Conservation (phyloP, 2,797 vertebrate genomes). For the Perodicticus potto region DNA sequence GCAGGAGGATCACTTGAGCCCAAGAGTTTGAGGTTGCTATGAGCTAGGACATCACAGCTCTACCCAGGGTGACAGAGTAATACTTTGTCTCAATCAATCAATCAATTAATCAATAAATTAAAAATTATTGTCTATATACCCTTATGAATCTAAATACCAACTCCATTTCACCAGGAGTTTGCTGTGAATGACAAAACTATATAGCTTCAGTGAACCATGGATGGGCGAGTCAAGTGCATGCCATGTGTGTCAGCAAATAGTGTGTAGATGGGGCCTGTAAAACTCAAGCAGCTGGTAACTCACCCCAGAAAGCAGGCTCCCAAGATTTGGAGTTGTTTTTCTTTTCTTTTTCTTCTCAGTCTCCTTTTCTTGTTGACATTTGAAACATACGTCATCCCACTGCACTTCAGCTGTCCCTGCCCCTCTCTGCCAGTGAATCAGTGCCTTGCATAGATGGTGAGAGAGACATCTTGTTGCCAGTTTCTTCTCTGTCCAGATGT, state of each 20-base stretch:
- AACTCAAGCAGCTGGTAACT: constrained; percentile 60
- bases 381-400: constrained; percentile 53
- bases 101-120: background rate
- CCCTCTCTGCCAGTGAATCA: background rate
- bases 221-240: constrained; percentile 15
- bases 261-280: constrained; percentile 25
- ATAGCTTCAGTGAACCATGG: background rate
- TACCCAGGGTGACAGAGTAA: no score
- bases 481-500: constrained; percentile 55
- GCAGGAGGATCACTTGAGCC: no score
- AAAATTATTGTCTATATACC: constrained; percentile 44
- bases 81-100: no score
- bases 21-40: no score
- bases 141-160: constrained; percentile 53
- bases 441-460: background rate
- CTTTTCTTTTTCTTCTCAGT: constrained; percentile 50
- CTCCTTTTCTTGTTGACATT: constrained; percentile 66
- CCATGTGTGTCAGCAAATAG: background rate
- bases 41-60: no score
- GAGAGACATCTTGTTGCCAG: background rate
- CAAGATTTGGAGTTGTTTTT: constrained; percentile 33
- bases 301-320: constrained; percentile 67
- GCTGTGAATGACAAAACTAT: constrained; percentile 49
- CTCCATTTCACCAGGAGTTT: constrained; percentile 47
- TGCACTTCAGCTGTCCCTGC: background rate